Evolutionary conservation across 2,888 invertebrate genomes (phyloP), one percentile per base, ranked within the genome.

Genomic region (Brassicogethes aeneus): DNA sequence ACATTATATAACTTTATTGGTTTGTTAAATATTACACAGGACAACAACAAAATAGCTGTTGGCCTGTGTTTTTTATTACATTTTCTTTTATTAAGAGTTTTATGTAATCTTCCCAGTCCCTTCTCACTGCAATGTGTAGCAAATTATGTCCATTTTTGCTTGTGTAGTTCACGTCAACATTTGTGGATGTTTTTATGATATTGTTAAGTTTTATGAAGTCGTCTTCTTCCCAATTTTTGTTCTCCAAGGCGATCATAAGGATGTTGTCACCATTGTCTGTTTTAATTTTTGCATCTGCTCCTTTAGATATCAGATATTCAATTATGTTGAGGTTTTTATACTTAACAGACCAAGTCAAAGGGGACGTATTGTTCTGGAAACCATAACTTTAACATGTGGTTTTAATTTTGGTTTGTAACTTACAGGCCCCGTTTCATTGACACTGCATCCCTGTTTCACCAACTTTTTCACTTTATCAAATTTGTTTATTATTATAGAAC

Each of bases 311-410:
- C n/a, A 70, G 50, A 17, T 60, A 52, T 17, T 64, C 58, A 5
- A 67, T 56, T 53, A 68, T 60, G 31, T 66, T 66, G 34, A 66
- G 44, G 43, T 60, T 57, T 47, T 66, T 67, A 35, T 54, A 55
- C 44, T 62, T 62, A 13, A 68, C 61, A 1, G 69, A 68, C 65
- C 67, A 68, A 52, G 62, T 62, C 34, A 70, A 48, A 2, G 69
- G 60, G 1, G 67, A 66, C 16, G 55, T 52, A 37, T 64, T 59
- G 41, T 64, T 62, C 65, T 68, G 40, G 37, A 46, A 40, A 14
- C 34, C 34, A 16, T 30, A 12, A 31, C 17, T 29, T 10, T 36
- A 23, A 33, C 14, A 37, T 17, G 23, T 8, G 16, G 23, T 3
- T 7, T 37, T 31, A 31, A 14, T 34, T 15, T 7, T 16, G 38